A percentile compares a stretch with the other conserved stretches of the same genome.
These are phyloP conservation scores for Zygogramma bicolorata DNA, from an alignment of 2,888 invertebrate species.

Conservation along the genomic window DNA sequence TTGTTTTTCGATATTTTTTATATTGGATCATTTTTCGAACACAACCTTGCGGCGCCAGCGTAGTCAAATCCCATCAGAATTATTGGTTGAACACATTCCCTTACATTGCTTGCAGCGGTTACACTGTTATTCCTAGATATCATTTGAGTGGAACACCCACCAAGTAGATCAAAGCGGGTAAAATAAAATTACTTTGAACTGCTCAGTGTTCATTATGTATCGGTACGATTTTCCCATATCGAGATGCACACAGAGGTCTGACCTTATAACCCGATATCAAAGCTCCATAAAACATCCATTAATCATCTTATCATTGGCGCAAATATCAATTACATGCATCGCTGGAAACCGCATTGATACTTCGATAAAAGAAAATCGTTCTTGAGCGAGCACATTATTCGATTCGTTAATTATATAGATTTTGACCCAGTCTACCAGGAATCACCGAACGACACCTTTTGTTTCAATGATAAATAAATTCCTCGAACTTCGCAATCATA, in stretches of 20 bases:
- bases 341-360: neutral
- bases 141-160: conserved; percentile 6
- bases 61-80: too few species aligned
- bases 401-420: too few species aligned
- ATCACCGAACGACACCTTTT: neutral
- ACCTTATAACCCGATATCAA: neutral
- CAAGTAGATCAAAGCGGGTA: neutral
- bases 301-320: neutral
- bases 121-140: too few species aligned
- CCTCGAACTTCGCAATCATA: neutral
- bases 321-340: neutral
- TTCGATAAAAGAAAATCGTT: too few species aligned
- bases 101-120: too few species aligned
- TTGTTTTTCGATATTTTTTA: too few species aligned
- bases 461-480: neutral
- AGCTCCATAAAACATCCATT: too few species aligned
- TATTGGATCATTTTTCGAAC: too few species aligned
- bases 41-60: too few species aligned
- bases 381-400: too few species aligned
- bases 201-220: neutral
- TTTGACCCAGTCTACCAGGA: neutral
- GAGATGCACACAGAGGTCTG: neutral
- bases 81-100: too few species aligned
- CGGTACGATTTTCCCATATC: neutral
- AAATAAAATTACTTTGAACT: neutral